These are phyloP conservation scores for Microdon myrmicae DNA, from an alignment of 2,888 invertebrate genomes.

Conservation along the genomic window DNA sequence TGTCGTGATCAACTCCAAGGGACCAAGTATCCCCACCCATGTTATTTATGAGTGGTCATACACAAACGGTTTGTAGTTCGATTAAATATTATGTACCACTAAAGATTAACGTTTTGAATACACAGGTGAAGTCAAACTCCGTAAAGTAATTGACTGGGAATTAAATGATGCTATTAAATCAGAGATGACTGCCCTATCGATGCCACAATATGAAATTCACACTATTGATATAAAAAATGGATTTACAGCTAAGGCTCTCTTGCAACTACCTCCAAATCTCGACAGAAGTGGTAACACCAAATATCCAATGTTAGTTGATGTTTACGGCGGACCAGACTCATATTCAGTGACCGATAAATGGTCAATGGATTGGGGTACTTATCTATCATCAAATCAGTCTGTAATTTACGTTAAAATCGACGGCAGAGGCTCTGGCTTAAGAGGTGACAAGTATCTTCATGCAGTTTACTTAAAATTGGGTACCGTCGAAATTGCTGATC, in stretches of 20 bases:
- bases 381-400: constrained; percentile 83
- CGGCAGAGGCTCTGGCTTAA: constrained; percentile 87
- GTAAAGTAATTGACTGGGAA: constrained; percentile 72
- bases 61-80: constrained; percentile 56
- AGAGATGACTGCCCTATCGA: constrained; percentile 67
- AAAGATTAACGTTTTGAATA: background rate
- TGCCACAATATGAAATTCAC: constrained; percentile 73
- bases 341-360: constrained; percentile 83
- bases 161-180: constrained; percentile 71
- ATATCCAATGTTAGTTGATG: constrained; percentile 85
- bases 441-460: constrained; percentile 85
- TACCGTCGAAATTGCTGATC: constrained; percentile 90
- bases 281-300: constrained; percentile 74
- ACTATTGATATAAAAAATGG: constrained; percentile 75
- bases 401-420: constrained; percentile 91
- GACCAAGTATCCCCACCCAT: constrained; percentile 84
- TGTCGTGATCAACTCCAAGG: constrained; percentile 82
- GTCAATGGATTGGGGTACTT: constrained; percentile 87
- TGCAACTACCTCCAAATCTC: constrained; percentile 79
- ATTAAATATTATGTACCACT: background rate
- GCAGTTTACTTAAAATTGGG: constrained; percentile 86
- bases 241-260: constrained; percentile 76
- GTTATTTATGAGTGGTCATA: constrained; percentile 69
- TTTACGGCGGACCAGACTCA: constrained; percentile 94
- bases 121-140: constrained; percentile 59